Conservation (phyloP, 2,113 vertebrate genomes). For the Daphoenositta chrysoptera region DNA sequence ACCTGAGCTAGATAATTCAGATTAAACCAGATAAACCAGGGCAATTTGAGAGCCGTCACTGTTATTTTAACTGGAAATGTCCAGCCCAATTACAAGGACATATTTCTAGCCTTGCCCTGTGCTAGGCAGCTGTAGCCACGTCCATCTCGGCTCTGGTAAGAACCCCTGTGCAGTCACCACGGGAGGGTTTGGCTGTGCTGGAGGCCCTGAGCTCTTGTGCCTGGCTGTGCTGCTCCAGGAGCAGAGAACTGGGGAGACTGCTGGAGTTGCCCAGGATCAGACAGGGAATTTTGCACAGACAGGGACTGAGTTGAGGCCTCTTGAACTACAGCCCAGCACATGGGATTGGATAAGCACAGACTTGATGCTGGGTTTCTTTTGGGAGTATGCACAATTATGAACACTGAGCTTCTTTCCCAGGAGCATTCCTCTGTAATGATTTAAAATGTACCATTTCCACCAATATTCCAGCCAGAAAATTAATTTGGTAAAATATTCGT, state of each 20-base stretch:
- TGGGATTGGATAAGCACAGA: not conserved
- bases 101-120: not conserved
- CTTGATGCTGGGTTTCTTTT: not conserved
- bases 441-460: not conserved
- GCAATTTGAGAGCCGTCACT: not conserved
- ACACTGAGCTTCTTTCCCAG: not conserved
- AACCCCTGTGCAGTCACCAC: not conserved
- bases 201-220: not conserved
- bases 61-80: not conserved
- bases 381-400: not conserved
- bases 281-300: not conserved
- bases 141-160: not conserved
- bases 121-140: not conserved
- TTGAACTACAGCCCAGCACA: not conserved
- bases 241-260: not conserved
- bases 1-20: not conserved
- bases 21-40: not conserved
- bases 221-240: not conserved
- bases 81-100: not conserved
- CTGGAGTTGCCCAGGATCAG: not conserved
- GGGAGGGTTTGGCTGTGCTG: not conserved
- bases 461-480: not conserved
- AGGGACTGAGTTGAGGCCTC: not conserved
- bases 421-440: not conserved
- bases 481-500: not conserved